phyloP scores from a whole-genome alignment of 1,140 invertebrate species.

The Hylaeus volcanicus region DNA sequence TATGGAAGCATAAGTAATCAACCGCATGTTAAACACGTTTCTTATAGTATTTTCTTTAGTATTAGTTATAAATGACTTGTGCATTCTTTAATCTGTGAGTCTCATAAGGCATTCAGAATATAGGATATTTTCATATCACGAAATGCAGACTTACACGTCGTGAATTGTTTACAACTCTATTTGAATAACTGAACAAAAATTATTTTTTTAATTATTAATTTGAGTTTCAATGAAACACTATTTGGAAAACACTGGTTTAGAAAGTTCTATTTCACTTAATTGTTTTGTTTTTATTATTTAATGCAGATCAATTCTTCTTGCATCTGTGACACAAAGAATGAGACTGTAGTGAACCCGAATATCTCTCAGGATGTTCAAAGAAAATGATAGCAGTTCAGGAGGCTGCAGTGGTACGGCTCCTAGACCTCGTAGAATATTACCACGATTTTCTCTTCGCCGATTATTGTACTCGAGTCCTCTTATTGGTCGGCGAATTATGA shows the following conservation, averaged over 20 bases:
- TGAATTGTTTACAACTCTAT: background rate
- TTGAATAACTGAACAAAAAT: too few relatives aligned
- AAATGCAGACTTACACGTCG: background rate
- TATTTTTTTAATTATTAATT: too few relatives aligned
- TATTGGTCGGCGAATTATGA: slow-evolving; percentile 77
- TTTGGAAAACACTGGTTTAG: too few relatives aligned
- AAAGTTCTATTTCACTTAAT: background rate
- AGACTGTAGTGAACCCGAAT: slow-evolving; percentile 16
- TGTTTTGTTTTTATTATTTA: slow-evolving; percentile 10
- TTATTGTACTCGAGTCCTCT: slow-evolving; percentile 81
- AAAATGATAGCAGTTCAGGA: slow-evolving; percentile 71
- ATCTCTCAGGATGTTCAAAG: slow-evolving; percentile 74
- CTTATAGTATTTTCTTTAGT: background rate
- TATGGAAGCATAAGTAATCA: slow-evolving; percentile 27
- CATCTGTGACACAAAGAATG: slow-evolving; percentile 34
- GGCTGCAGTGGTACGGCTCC: slow-evolving; percentile 70
- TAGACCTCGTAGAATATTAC: slow-evolving; percentile 73
- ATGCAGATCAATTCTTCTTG: slow-evolving; percentile 12
- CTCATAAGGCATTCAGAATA: background rate
- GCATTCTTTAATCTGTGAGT: background rate
- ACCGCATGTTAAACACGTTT: slow-evolving; percentile 8
- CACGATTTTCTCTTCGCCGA: slow-evolving; percentile 80
- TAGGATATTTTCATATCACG: background rate
- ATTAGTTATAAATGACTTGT: background rate
- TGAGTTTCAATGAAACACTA: too few relatives aligned